Percentiles rank a stretch among this genome's conserved stretches.
phyloP scores from a whole-genome alignment of 2,888 invertebrate species.

The Pardosa pseudoannulata region DNA sequence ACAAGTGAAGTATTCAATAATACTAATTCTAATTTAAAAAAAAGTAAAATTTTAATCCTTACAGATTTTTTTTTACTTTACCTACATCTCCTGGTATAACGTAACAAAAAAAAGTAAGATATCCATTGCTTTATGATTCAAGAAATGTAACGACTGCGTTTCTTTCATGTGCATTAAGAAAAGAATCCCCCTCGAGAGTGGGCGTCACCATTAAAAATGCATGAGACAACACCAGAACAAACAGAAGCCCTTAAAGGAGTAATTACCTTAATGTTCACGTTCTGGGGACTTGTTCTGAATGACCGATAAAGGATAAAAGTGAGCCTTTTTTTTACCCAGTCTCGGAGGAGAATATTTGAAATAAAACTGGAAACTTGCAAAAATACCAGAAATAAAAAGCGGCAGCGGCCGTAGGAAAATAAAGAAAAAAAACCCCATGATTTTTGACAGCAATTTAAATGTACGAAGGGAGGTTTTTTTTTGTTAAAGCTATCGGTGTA shows the following conservation, averaged over 20 bases:
- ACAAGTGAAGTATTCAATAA: too few species aligned
- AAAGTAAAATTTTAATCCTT: too few species aligned
- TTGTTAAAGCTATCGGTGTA: neutral
- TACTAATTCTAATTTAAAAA: too few species aligned
- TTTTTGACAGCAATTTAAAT: conserved; percentile 12
- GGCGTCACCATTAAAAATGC: conserved; percentile 55
- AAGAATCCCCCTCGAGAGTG: neutral
- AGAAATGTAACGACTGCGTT: neutral
- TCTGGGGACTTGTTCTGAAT: conserved; percentile 10
- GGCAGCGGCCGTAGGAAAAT: neutral
- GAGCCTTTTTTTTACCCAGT: neutral
- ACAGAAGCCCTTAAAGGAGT: conserved; percentile 45
- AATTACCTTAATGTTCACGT: conserved; percentile 67
- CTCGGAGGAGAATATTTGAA: neutral
- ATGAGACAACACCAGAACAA: conserved; percentile 45
- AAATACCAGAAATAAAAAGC: neutral
- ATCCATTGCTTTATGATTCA: neutral
- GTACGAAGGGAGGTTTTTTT: neutral
- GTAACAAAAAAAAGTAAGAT: too few species aligned
- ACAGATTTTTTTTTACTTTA: too few species aligned
- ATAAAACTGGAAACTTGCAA: neutral
- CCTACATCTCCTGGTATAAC: too few species aligned
- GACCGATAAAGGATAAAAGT: neutral
- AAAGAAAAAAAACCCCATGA: neutral
- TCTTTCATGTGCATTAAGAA: neutral